Percentiles rank a stretch among this genome's conserved stretches.
phyloP scores from a whole-genome alignment of 2,888 invertebrate genomes.

The Perdita meconis region DNA sequence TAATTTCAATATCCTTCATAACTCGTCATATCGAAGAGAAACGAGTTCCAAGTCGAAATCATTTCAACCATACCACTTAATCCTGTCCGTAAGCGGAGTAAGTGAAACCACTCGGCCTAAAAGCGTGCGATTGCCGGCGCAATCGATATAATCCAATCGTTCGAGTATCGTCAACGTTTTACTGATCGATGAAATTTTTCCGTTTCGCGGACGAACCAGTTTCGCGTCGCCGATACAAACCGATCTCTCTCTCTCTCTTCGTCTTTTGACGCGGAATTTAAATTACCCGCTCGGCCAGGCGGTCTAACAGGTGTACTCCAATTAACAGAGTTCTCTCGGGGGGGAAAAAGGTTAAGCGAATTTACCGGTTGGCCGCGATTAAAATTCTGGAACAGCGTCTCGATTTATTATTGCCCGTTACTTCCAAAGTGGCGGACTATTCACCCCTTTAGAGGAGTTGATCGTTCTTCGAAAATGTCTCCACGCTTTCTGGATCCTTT shows the following conservation, averaged over 20 bases:
- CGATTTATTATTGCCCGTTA: conserved; percentile 28
- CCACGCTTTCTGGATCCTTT: neutral
- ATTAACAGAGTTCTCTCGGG: conserved; percentile 28
- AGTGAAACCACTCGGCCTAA: conserved; percentile 5
- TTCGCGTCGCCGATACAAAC: neutral
- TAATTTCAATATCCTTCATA: too few species aligned
- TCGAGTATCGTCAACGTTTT: conserved; percentile 8
- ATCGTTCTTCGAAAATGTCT: neutral
- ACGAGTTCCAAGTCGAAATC: neutral
- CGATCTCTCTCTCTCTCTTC: neutral
- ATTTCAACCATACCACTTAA: neutral
- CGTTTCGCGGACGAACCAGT: conserved; percentile 18
- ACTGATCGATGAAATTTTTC: conserved; percentile 27
- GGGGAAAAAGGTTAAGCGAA: neutral
- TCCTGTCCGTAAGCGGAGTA: neutral
- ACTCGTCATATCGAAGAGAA: too few species aligned
- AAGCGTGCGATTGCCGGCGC: conserved; percentile 33
- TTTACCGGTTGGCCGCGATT: conserved; percentile 20
- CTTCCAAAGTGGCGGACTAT: neutral
- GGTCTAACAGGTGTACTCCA: conserved; percentile 37
- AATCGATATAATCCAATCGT: conserved; percentile 10
- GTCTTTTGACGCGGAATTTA: conserved; percentile 30
- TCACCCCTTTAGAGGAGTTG: too few species aligned
- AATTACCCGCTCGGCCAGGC: conserved; percentile 2
- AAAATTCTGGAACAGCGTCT: conserved; percentile 20